Base-by-base conservation (phyloP, 2,888 invertebrate species). In the Drosophila longiperda region DNA sequence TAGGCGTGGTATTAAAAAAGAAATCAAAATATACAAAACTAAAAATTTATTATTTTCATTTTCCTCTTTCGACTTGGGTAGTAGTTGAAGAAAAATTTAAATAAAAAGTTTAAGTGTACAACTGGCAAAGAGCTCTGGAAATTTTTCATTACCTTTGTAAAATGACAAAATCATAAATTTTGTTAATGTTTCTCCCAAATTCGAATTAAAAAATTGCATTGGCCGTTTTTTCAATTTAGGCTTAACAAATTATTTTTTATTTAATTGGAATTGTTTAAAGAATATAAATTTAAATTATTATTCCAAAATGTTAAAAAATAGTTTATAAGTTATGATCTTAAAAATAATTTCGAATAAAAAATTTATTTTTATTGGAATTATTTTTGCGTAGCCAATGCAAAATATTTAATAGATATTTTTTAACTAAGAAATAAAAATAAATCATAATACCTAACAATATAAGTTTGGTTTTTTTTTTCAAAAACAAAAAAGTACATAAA, bases 41-140 rank as follows among this genome's bases (percentile, higher is more conserved):
- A 29, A 86, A 83, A 80, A 81, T 52, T 65, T 55, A 45, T 79
- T 82, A 36, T 50, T 29, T 49, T 66, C 58, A 57, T 71, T 66
- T 78, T 85, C 66, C 75, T 76, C 78, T 73, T 76, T 64, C 72
- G 65, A 78, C 74, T 66, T 73, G 53, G 74, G 89, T 73, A 80
- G 75, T 87, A 78, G 65, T 74, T 80, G 69, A 73, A 75, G 67
- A 78, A 67, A 73, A 74, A 79, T 66, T 26, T 7, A 85, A 86
- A 72, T 75, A 79, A 89, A 80, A 83, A 84, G 48, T 67, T 60
- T 82, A 85, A 87, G 77, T 90, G 91, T 89, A 93, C 93, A 92
- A 92, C 92, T 93, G 92, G 90, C 92, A 91, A 90, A 90, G 91
- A 92, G 83, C 92, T 92, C 92, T 82, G 92, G 91, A 91, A 91